Percentiles rank a stretch among this genome's conserved stretches.
phyloP scores from a whole-genome alignment of 2,797 vertebrate genomes.

The Rhodeus uyekii region DNA sequence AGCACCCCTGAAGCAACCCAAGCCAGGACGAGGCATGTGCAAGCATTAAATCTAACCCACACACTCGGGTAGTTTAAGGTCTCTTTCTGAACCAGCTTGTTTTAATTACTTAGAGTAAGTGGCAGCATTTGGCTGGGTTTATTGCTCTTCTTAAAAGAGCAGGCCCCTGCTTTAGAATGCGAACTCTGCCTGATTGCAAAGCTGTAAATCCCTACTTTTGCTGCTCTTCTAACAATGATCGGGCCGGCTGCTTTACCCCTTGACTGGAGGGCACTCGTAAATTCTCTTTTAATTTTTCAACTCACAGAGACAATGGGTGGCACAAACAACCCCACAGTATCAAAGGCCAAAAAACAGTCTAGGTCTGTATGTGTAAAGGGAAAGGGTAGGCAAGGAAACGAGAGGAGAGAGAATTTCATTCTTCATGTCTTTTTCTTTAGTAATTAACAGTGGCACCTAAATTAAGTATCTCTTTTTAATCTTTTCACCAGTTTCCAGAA shows the following conservation, averaged over 20 bases:
- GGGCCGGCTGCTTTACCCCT: conserved; percentile 61
- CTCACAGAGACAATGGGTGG: conserved; percentile 52
- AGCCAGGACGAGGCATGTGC: conserved; percentile 56
- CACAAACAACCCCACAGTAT: conserved; percentile 43
- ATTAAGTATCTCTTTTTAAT: neutral
- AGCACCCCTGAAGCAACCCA: conserved; percentile 68
- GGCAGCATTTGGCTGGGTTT: conserved; percentile 83
- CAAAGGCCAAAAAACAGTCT: conserved; percentile 30
- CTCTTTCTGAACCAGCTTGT: conserved; percentile 79
- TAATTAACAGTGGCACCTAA: neutral
- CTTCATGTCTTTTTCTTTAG: neutral
- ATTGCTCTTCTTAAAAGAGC: conserved; percentile 79
- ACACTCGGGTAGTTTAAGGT: conserved; percentile 75
- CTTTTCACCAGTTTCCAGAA: neutral
- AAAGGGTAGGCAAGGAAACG: neutral
- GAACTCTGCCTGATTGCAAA: conserved; percentile 74
- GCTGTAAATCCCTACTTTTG: conserved; percentile 75
- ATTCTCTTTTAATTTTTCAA: conserved; percentile 60
- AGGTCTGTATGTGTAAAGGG: conserved; percentile 9
- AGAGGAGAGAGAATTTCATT: too few species aligned
- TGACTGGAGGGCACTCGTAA: conserved; percentile 61
- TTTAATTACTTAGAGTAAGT: conserved; percentile 86
- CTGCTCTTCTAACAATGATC: conserved; percentile 68
- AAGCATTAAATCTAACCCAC: conserved; percentile 70
- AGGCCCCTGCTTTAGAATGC: conserved; percentile 66